Evolutionary conservation across 2,113 vertebrate species (phyloP), one percentile per base, ranked within the genome.

Genomic region (Gobius niger): DNA sequence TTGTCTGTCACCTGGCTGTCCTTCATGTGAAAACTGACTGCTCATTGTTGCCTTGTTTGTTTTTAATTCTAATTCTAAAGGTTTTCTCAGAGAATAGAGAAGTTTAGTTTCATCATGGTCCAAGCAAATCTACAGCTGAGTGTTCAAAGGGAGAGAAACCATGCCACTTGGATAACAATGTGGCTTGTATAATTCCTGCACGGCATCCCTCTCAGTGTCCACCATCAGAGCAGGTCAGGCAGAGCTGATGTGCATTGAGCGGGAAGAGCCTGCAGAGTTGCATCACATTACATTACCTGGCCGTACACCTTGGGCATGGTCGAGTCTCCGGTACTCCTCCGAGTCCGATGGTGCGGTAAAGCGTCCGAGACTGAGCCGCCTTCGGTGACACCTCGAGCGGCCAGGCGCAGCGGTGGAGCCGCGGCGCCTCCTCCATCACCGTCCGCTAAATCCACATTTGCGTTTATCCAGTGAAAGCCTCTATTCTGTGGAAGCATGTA

Each of bases 271-370:
- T 8, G 13, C 6, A 12, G 12, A 24, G 18, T 11, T 57, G 64
- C 24, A 34, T 34, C 24, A 34, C 52, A 7, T n/a, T 18, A 4
- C 54, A 41, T 88, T 91, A 93, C 93, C 93, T 87, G 85, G 10
- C 92, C 90, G 84, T 94, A 93, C 85, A 94, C 93, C 84, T 89
- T 91, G 0, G 90, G 91, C 85, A 86, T 78, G 73, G 88, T 67
- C 24, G 88, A 59, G 42, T 86, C 89, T 0, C 80, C 84, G 0
- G 75, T 14, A 73, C 91, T 91, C 78, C 92, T 85, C 57, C 90
- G 91, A 61, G 61, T 81, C 54, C 91, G 89, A 63, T 82, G 84
- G 63, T 54, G 86, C 82, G 77, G 83, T 6, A 54, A 54, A 70
- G 49, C 65, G 18, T 65, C 76, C 63, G 76, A 77, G 68, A 70